Conservation (phyloP, 2,888 invertebrate species). For the Horisme vitalbata region DNA sequence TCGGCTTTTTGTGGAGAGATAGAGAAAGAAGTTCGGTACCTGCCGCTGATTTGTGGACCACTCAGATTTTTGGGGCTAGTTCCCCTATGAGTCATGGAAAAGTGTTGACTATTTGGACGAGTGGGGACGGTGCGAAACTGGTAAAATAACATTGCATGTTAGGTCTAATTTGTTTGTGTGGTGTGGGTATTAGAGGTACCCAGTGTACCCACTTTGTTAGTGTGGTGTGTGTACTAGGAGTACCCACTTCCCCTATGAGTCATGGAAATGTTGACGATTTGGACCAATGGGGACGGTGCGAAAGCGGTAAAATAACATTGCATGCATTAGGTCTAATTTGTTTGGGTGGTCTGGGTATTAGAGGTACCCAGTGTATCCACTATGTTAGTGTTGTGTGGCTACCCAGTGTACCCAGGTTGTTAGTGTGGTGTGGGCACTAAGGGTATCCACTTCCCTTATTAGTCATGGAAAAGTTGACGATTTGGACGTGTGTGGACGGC, state of each 20-base stretch:
- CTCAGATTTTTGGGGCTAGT: slow-evolving; percentile 40
- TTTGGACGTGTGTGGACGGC: slow-evolving; percentile 48
- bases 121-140: slow-evolving; percentile 43
- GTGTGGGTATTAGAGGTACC: no score
- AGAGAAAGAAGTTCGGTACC: slow-evolving; percentile 31
- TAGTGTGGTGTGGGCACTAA: no score
- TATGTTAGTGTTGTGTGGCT: no score
- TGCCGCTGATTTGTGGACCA: slow-evolving; percentile 38
- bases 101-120: slow-evolving; percentile 48
- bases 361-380: no score
- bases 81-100: slow-evolving; percentile 36
- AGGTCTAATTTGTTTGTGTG: no score
- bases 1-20: slow-evolving; percentile 66
- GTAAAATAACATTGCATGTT: slow-evolving; percentile 1
- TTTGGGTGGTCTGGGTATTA: no score
- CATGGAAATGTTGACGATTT: slow-evolving; percentile 41
- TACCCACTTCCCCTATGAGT: slow-evolving; percentile 37
- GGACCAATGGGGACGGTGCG: slow-evolving; percentile 46
- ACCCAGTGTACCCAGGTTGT: no score
- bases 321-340: no score
- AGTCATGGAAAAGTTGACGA: slow-evolving; percentile 38
- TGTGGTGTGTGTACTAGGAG: no score
- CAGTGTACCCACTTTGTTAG: no score
- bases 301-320: slow-evolving; percentile 29
- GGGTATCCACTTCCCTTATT: slow-evolving; percentile 35